Evolutionary conservation across 2,113 vertebrate species (phyloP).

Genomic region (Sphyrna mokarran): DNA sequence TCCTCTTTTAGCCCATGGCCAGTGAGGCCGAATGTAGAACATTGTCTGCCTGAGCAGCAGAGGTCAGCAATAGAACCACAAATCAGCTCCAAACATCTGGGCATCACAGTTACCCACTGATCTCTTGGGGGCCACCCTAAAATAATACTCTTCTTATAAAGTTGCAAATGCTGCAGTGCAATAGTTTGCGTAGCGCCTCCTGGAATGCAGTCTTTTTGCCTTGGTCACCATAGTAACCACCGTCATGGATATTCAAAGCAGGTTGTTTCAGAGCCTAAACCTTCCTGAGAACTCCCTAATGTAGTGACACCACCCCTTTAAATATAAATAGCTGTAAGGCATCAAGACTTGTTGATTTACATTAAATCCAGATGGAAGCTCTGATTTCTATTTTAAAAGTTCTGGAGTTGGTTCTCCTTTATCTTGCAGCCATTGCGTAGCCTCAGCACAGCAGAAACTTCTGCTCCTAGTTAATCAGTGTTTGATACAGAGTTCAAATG

Average conservation of each 20-base stretch:
- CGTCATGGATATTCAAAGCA: background rate
- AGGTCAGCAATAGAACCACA: background rate
- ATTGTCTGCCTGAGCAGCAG: background rate
- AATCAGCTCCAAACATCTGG: background rate
- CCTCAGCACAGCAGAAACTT: background rate
- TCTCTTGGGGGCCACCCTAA: background rate
- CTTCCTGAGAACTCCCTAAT: background rate
- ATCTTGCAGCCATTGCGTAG: background rate
- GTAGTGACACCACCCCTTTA: background rate
- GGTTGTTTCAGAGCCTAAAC: background rate
- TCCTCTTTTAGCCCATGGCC: background rate
- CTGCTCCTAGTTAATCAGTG: background rate
- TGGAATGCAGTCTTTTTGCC: background rate
- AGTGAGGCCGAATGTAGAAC: background rate
- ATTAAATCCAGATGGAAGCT: slow-evolving; percentile 14
- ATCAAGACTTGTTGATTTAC: slow-evolving; percentile 10
- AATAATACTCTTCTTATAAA: background rate
- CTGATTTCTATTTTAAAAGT: background rate
- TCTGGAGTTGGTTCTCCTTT: background rate
- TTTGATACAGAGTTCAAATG: background rate
- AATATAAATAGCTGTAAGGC: background rate
- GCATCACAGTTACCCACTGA: background rate
- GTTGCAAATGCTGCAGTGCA: background rate
- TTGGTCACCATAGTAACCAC: background rate
- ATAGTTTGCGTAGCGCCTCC: background rate